Percentiles rank a stretch among this genome's conserved stretches.
phyloP scores from a whole-genome alignment of 2,797 vertebrate genomes.

The Chrysolophus pictus region DNA sequence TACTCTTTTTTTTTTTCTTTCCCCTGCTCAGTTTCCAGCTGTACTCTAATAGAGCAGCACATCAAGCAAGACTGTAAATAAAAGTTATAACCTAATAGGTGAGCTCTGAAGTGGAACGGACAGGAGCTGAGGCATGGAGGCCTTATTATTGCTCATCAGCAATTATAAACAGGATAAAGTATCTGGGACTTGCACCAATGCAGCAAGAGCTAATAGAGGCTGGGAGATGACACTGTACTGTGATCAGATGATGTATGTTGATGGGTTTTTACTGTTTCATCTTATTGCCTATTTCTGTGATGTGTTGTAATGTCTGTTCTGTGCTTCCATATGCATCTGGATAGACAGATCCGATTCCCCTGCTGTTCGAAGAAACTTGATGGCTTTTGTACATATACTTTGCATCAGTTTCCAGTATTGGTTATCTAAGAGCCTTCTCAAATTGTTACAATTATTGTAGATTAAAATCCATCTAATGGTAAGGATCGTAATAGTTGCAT shows the following conservation, averaged over 20 bases:
- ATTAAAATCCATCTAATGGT: slow-evolving; percentile 1
- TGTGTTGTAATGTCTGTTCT: slow-evolving; percentile 69
- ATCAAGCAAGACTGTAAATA: slow-evolving; percentile 83
- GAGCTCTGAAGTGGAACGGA: slow-evolving; percentile 76
- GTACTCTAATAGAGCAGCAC: slow-evolving; percentile 76
- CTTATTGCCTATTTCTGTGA: slow-evolving; percentile 74
- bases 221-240: slow-evolving; percentile 49
- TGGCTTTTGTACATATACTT: background rate
- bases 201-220: slow-evolving; percentile 70
- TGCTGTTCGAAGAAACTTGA: slow-evolving; percentile 30
- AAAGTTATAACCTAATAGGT: slow-evolving; percentile 84
- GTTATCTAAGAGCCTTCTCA: background rate
- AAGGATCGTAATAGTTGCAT: background rate
- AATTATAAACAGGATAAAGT: slow-evolving; percentile 83
- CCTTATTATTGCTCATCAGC: slow-evolving; percentile 84
- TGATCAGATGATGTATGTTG: slow-evolving; percentile 77
- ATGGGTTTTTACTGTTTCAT: slow-evolving; percentile 76
- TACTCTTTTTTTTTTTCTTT: background rate
- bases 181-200: slow-evolving; percentile 73
- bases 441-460: background rate
- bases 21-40: slow-evolving; percentile 67
- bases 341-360: slow-evolving; percentile 51
- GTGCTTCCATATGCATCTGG: slow-evolving; percentile 45
- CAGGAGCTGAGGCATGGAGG: slow-evolving; percentile 76
- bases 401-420: background rate